Evolutionary conservation across 2,797 vertebrate genomes (phyloP), one percentile per base, ranked within the genome.

Genomic region (Percopsis omiscomaycus): DNA sequence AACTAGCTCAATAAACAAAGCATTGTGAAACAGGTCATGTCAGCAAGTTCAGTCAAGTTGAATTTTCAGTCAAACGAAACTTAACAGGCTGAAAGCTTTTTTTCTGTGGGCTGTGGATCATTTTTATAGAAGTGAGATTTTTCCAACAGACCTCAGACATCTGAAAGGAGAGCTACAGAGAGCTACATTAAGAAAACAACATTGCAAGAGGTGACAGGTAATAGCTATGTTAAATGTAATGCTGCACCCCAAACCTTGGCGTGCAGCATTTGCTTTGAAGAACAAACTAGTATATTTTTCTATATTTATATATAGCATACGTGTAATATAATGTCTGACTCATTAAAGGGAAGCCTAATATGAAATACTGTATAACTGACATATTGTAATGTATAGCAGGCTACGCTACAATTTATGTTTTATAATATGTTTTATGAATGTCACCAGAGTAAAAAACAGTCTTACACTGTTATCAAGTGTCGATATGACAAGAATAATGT

Each of bases 61-160:
- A 22, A 6, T 59, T 67, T 54, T 5, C 2, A 11, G 22, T 4
- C 10, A 87, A 84, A 70, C 0, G 66, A 88, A 78, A 88, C 71
- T 73, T 48, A 1, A 3, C 0, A 42, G 37, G 37, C 37, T 42
- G 6, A 42, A 42, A 42, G 37, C 37, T 42, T 42, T 42, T 22
- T 28, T 60, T 65, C 56, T 1, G 5, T 16, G 1, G 4, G 22
- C 10, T 54, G 51, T 16, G 37, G 6, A 10, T 42, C 30, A 14
- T 27, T 45, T 55, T 13, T 47, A 30, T 58, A 42, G 28, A 13
- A 32, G 48, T 11, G 32, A 29, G n/a, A 61, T 42, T 63, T 61
- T 32, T 4, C 28, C 11, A 4, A 22, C 22, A 22, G 22, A 22
- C 22, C 22, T 22, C 42, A 54, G 4, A 6, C n/a, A 15, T 28